Percentiles rank a stretch among this genome's conserved stretches.
Conservation (phyloP, 2,888 invertebrate species). For the Drosophila tanythrix region DNA sequence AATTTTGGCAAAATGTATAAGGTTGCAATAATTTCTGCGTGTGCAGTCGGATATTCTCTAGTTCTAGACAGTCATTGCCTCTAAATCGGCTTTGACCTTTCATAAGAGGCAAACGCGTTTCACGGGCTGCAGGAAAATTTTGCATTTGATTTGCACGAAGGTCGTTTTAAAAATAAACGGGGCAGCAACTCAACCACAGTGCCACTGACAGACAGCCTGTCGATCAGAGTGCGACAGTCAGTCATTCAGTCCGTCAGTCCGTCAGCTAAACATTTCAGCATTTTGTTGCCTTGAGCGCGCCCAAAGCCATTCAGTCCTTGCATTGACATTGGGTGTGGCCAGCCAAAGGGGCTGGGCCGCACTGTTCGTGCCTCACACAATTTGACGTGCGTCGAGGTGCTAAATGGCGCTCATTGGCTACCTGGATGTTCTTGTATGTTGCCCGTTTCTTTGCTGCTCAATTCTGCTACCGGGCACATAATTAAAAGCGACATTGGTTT, state of each 20-base stretch:
- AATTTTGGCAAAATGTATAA: neutral
- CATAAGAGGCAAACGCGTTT: constrained; percentile 64
- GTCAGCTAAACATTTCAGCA: constrained; percentile 37
- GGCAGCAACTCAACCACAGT: constrained; percentile 33
- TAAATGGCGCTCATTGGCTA: constrained; percentile 57
- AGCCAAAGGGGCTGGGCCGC: constrained; percentile 43
- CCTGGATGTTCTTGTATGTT: constrained; percentile 17
- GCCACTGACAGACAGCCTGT: constrained; percentile 49
- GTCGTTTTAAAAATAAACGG: constrained; percentile 75
- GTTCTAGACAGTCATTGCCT: constrained; percentile 33
- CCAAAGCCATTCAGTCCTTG: constrained; percentile 61
- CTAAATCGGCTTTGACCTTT: constrained; percentile 78
- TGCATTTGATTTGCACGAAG: constrained; percentile 76
- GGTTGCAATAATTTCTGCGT: neutral
- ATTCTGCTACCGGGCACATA: constrained; percentile 59
- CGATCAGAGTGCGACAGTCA: constrained; percentile 54
- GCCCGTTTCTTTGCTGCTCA: constrained; percentile 22
- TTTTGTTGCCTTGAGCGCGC: constrained; percentile 72
- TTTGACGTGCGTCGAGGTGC: constrained; percentile 74
- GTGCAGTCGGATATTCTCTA: constrained; percentile 12
- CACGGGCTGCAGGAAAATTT: constrained; percentile 62
- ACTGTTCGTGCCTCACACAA: constrained; percentile 42
- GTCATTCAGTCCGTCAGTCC: constrained; percentile 20
- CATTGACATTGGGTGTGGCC: constrained; percentile 72
- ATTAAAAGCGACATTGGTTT: constrained; percentile 75